Evolutionary conservation across 2,888 invertebrate genomes (phyloP), one percentile per base, ranked within the genome.

Genomic region (Agonopterix arenella): DNA sequence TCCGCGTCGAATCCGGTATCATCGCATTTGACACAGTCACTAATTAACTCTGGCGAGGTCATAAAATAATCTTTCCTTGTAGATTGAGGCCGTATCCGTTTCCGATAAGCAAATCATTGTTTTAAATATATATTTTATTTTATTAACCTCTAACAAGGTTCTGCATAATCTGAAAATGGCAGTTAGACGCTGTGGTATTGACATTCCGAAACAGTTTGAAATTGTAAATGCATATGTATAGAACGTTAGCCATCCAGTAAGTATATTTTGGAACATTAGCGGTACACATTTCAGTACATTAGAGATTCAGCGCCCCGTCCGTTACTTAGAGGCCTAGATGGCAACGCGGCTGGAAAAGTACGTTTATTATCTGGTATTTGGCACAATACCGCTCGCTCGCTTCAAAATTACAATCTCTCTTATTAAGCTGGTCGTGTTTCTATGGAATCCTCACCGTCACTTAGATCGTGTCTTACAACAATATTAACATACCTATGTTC

Each of bases 241-340:
- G 43, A 40, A 40, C 40, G 40, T n/a, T 40, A 40, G 9, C 10
- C 38, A 38, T 47, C 42, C 43, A 44, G 37, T 48, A 13, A 11
- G 11, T 43, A 11, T 43, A 43, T 43, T 11, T 43, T n/a, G 38
- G 28, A 28, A 9, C n/a, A 44, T 45, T 44, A 18, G 13, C 38
- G 44, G 45, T 38, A 46, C 51, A 51, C 49, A 55, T 57, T 57
- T 60, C 48, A 53, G 54, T 45, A 47, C 65, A 66, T 73, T 68
- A 70, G 64, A 60, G 59, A 70, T 74, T 66, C 66, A 62, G 59
- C 54, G 28, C 55, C 57, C 56, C 58, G 60, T 51, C 76, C 76
- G 76, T 78, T 75, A 81, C 64, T 59, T 59, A n/a, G 60, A 72
- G 73, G 69, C 79, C 77, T 78, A 78, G 72, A 77, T 80, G 74